Evolutionary conservation across 2,888 invertebrate species (phyloP), one percentile per base, ranked within the genome.

Genomic region (Coecobrya sp.): DNA sequence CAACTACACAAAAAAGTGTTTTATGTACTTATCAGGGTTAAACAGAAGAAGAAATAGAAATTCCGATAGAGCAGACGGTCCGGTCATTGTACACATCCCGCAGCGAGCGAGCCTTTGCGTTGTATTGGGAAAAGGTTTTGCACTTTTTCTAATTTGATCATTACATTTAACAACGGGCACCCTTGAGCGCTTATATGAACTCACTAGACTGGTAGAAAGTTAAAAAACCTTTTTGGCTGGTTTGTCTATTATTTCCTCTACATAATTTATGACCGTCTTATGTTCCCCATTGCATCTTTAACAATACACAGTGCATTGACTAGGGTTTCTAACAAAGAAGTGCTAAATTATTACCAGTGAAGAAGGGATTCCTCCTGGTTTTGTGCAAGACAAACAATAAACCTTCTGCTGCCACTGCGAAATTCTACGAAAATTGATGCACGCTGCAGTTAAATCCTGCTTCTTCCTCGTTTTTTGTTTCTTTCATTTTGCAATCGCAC

Each of bases 201-300:
- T 36, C 36, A 36, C 68, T 86, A 52, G 86, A 86, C 73, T 70
- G 68, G 73, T 49, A 65, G 85, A 68, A 85, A 45, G 45, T 65
- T 68, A 16, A 68, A 65, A 30, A 52, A 49, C 55, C 70, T 86
- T 68, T 52, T 52, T 3, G 52, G 5, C 11, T 52, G 13, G 1
- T 52, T 52, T 2, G 11, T 52, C 52, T 1, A 52, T 52, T 52
- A 52, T 52, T 52, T 16, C 11, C 52, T 3, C 52, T 16, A 52
- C 2, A 52, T 52, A 52, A 52, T 52, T 52, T 52, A 52, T 52
- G 13, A 52, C 16, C 11, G 52, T 52, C 16, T 52, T 45, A 45
- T 45, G 5, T 45, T 45, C 7, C 11, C 11, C 45, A 45, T 8
- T 45, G 45, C 5, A 45, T 45, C 45, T 59, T 59, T 59, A 59